These are phyloP conservation scores for Yasuhikotakia modesta DNA, from an alignment of 2,797 vertebrate genomes.

Conservation along the genomic window DNA sequence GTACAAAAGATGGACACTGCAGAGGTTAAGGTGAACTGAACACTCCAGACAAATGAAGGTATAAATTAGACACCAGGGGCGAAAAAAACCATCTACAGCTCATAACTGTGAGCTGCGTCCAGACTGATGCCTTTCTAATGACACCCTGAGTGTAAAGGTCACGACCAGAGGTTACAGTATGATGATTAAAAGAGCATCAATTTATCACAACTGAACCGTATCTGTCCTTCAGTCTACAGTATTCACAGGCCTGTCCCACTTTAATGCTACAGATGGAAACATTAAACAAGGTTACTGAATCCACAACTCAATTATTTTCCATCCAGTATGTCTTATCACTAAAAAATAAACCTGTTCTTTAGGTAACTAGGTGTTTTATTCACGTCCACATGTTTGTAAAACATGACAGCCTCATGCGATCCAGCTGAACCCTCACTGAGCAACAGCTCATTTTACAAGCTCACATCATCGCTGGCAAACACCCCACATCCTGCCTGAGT, in stretches of 20 bases:
- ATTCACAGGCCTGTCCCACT: not conserved
- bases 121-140: conserved; percentile 44
- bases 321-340: not conserved
- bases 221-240: conserved; percentile 1
- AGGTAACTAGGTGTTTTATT: too few species aligned
- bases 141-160: conserved; percentile 25
- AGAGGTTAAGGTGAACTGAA: conserved; percentile 3
- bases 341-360: not conserved
- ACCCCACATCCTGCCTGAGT: not conserved
- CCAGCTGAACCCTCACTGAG: too few species aligned
- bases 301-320: not conserved
- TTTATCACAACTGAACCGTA: conserved; percentile 20
- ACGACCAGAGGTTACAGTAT: conserved; percentile 22
- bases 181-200: conserved; percentile 34
- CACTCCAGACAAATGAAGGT: conserved; percentile 8
- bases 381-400: not conserved
- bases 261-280: not conserved
- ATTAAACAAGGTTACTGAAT: conserved; percentile 4
- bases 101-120: not conserved
- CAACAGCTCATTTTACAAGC: too few species aligned
- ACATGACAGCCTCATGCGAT: too few species aligned
- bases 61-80: conserved; percentile 33
- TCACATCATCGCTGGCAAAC: not conserved
- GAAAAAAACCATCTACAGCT: conserved; percentile 6
- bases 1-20: conserved; percentile 32